These are phyloP conservation scores for Zhengitettix transpicula DNA, from an alignment of 2,888 invertebrate genomes.

Conservation along the genomic window DNA sequence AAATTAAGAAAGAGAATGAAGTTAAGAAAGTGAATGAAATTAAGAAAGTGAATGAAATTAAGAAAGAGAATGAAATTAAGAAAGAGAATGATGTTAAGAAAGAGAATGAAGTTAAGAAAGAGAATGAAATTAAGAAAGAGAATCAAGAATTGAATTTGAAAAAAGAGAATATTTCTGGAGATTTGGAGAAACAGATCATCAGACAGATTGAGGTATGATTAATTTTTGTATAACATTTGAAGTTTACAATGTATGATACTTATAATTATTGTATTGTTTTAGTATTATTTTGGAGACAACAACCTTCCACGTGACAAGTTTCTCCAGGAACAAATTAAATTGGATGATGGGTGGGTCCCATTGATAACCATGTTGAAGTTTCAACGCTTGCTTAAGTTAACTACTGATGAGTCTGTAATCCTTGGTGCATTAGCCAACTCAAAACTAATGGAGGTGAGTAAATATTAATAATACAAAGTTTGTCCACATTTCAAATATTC, in stretches of 20 bases:
- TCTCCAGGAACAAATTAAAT: slow-evolving; percentile 64
- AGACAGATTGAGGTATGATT: background rate
- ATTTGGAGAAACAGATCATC: background rate
- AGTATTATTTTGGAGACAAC: slow-evolving; percentile 74
- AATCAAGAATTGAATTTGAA: no score
- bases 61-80: no score
- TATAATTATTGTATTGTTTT: slow-evolving; percentile 15
- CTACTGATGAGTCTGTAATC: slow-evolving; percentile 51
- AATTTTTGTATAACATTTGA: background rate
- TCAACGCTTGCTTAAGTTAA: slow-evolving; percentile 62
- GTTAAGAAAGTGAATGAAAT: no score
- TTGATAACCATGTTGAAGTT: slow-evolving; percentile 72
- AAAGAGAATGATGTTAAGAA: no score
- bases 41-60: no score
- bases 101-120: no score
- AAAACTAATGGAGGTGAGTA: slow-evolving; percentile 51
- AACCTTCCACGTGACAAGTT: slow-evolving; percentile 89
- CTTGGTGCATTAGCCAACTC: slow-evolving; percentile 58
- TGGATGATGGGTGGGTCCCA: slow-evolving; percentile 85
- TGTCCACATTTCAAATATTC: no score
- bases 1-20: no score
- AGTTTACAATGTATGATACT: background rate
- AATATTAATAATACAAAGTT: slow-evolving; percentile 10
- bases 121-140: no score
- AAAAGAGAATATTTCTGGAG: no score